Percentiles rank a stretch among this genome's conserved stretches.
Conservation (phyloP, 2,797 vertebrate genomes). For the Platalea minor region DNA sequence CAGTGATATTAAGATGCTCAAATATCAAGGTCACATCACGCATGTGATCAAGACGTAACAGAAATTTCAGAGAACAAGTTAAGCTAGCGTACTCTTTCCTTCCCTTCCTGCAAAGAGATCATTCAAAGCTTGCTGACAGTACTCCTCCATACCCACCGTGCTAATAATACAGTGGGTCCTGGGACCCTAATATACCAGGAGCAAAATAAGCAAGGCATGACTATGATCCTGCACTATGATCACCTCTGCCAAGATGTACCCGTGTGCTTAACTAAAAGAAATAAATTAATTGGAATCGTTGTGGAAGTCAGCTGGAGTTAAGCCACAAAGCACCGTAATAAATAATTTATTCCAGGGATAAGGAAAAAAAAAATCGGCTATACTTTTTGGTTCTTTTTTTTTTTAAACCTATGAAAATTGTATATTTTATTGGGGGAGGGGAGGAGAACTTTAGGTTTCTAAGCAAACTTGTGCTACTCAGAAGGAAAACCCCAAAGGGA, state of each 20-base stretch:
- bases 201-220: background rate
- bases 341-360: background rate
- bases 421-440: rapidly evolving
- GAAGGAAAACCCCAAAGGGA: no score
- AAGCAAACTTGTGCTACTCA: background rate
- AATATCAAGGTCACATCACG: background rate
- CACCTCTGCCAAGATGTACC: background rate
- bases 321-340: background rate
- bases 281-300: rapidly evolving
- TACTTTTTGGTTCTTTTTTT: no score
- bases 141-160: rapidly evolving
- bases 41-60: rapidly evolving
- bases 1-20: background rate
- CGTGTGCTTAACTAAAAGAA: background rate
- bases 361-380: background rate
- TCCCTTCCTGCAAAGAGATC: background rate
- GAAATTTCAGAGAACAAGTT: background rate
- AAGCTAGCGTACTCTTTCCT: rapidly evolving
- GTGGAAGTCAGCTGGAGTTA: background rate
- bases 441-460: background rate
- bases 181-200: rapidly evolving
- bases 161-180: rapidly evolving
- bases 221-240: rapidly evolving
- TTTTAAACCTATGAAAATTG: background rate
- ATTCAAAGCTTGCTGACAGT: background rate